phyloP scores from a whole-genome alignment of 2,113 vertebrate species.

The Chinchilla lanigera region DNA sequence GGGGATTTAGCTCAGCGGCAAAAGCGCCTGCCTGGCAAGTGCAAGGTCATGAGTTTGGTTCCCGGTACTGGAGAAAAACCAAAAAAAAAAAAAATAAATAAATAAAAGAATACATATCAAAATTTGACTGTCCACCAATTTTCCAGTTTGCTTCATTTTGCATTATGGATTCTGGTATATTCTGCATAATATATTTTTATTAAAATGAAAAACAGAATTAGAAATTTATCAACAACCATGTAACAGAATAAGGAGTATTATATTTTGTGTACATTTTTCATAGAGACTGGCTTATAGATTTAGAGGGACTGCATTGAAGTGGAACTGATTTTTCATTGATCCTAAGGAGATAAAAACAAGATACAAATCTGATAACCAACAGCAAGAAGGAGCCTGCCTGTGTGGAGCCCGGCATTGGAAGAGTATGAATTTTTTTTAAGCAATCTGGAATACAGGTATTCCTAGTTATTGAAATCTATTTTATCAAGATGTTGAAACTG shows the following conservation, averaged over 20 bases:
- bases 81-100: too few relatives aligned
- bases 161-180: neutral
- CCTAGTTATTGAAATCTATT: neutral
- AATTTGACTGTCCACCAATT: neutral
- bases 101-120: neutral
- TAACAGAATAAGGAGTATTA: constrained; percentile 15
- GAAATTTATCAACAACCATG: neutral
- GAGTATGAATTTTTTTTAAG: neutral
- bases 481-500: neutral
- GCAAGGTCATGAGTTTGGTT: too few relatives aligned
- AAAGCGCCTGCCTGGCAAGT: too few relatives aligned
- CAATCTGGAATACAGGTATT: neutral
- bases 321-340: constrained; percentile 22
- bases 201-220: constrained; percentile 31
- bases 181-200: neutral
- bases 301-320: neutral
- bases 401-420: neutral
- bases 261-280: neutral
- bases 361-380: neutral
- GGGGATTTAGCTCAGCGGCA: too few relatives aligned
- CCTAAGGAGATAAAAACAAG: neutral
- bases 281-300: neutral
- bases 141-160: constrained; percentile 29
- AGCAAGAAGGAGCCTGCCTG: neutral
- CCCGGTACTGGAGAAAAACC: too few relatives aligned